Evolutionary conservation across 2,888 invertebrate genomes (phyloP).

Genomic region (Nephrocerus scutellatus): DNA sequence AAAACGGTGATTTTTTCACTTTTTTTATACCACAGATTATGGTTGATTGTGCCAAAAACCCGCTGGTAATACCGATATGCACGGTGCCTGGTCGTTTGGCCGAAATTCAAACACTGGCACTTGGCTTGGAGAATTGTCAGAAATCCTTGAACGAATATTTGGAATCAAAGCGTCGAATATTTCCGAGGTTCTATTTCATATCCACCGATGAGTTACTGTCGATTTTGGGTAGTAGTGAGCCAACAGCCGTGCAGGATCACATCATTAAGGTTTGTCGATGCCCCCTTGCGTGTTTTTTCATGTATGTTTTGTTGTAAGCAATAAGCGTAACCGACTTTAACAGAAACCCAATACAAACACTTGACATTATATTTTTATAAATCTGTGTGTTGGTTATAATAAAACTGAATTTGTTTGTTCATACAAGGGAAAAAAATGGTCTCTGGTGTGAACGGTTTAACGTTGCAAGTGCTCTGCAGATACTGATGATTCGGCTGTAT

Average conservation of each 20-base stretch:
- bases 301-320: too few species aligned
- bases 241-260: conserved; percentile 81
- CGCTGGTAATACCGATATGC: conserved; percentile 75
- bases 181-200: conserved; percentile 89
- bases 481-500: conserved; percentile 23
- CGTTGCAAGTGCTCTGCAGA: conserved; percentile 30
- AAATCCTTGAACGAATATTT: conserved; percentile 87
- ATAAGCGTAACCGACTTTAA: too few species aligned
- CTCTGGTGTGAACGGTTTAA: too few species aligned
- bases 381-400: conserved; percentile 30
- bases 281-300: too few species aligned
- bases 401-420: conserved; percentile 17
- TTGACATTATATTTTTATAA: conserved; percentile 34
- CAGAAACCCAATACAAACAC: conserved; percentile 2
- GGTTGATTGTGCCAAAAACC: conserved; percentile 72
- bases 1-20: conserved; percentile 11
- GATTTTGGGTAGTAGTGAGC: conserved; percentile 79
- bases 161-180: conserved; percentile 77
- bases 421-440: too few species aligned
- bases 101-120: conserved; percentile 66
- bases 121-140: conserved; percentile 80
- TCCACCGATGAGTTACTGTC: conserved; percentile 87
- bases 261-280: conserved; percentile 72
- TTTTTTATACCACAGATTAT: conserved; percentile 58
- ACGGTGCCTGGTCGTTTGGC: conserved; percentile 63